phyloP scores from a whole-genome alignment of 2,797 vertebrate species.

The Parambassis ranga region DNA sequence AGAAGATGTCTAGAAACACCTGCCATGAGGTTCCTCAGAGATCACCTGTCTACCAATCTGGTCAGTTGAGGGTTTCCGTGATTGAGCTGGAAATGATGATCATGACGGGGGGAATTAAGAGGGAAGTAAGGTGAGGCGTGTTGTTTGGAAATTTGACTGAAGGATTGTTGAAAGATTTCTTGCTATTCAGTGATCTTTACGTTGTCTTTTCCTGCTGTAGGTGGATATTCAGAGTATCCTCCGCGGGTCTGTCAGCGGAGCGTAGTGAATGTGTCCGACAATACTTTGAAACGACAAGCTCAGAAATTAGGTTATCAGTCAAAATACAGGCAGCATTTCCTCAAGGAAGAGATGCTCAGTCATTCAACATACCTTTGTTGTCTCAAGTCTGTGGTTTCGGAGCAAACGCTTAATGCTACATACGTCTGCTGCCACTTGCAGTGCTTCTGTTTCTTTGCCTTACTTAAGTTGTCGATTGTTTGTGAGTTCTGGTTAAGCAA shows the following conservation, averaged over 20 bases:
- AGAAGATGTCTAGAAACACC: conserved; percentile 77
- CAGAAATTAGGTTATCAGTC: conserved; percentile 43
- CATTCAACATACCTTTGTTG: background rate
- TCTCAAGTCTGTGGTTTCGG: background rate
- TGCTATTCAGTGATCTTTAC: conserved; percentile 25
- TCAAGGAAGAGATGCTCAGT: background rate
- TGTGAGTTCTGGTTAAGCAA: no score
- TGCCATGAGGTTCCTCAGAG: conserved; percentile 74
- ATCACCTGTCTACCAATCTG: conserved; percentile 68
- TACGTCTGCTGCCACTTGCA: background rate
- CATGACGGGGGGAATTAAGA: conserved; percentile 43
- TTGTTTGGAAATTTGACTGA: conserved; percentile 43
- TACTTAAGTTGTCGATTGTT: no score
- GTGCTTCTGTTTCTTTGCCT: background rate
- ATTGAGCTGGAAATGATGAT: conserved; percentile 55
- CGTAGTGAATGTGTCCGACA: conserved; percentile 13
- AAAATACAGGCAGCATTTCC: conserved; percentile 11
- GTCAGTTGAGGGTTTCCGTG: conserved; percentile 53
- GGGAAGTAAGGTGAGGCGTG: conserved; percentile 33
- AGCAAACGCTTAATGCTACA: background rate
- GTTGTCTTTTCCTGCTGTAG: conserved; percentile 20
- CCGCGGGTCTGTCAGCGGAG: conserved; percentile 2
- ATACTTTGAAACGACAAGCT: conserved; percentile 14
- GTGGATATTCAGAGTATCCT: conserved; percentile 13
- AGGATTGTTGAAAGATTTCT: conserved; percentile 15